Evolutionary conservation across 1,140 invertebrate species (phyloP).

Genomic region (Pogonomyrmex californicus): DNA sequence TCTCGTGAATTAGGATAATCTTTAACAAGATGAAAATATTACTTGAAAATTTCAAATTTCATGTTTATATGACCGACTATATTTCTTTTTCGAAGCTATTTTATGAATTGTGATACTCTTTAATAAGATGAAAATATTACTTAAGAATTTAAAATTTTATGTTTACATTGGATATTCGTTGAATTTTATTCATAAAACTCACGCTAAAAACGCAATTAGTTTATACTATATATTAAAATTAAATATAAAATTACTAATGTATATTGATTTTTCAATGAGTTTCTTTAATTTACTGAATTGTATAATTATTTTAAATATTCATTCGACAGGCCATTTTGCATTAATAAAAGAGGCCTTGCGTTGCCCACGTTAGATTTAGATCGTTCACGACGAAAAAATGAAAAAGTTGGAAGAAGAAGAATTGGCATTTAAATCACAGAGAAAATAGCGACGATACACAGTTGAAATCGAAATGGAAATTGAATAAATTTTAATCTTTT

Average conservation of each 20-base stretch:
- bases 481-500: slow-evolving; percentile 11
- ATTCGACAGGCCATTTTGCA: neutral
- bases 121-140: too few species aligned
- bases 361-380: slow-evolving; percentile 27
- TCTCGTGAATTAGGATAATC: neutral
- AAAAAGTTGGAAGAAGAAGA: neutral
- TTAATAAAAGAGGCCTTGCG: neutral
- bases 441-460: neutral
- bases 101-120: neutral
- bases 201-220: neutral
- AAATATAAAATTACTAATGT: neutral
- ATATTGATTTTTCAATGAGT: neutral
- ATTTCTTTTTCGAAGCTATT: neutral
- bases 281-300: slow-evolving; percentile 1
- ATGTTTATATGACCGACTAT: neutral
- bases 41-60: neutral
- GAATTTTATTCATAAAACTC: neutral
- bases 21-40: slow-evolving; percentile 11
- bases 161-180: neutral
- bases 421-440: slow-evolving; percentile 18
- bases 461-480: slow-evolving; percentile 8
- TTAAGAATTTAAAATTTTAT: neutral
- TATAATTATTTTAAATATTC: neutral
- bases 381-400: slow-evolving; percentile 19
- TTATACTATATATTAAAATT: neutral